Conservation (phyloP, 2,888 invertebrate species). For the Mimas tiliae region DNA sequence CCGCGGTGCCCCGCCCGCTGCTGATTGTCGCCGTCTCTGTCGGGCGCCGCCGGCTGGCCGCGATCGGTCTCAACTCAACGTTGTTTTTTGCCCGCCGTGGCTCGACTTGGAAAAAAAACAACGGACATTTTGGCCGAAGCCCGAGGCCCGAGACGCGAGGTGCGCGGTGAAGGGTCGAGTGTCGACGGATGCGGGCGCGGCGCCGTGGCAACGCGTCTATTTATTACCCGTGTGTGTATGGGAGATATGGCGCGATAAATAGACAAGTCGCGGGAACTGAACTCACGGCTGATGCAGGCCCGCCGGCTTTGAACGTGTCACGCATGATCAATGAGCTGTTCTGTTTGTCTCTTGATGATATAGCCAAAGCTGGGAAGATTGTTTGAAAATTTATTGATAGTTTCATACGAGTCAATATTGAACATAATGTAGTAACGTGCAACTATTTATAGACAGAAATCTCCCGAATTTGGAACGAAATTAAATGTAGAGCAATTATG, state of each 20-base stretch:
- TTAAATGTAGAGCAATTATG: no score
- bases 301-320: conserved; percentile 14
- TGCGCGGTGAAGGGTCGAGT: conserved; percentile 48
- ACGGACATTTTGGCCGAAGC: conserved; percentile 79
- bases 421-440: neutral
- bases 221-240: conserved; percentile 67
- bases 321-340: conserved; percentile 39
- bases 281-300: conserved; percentile 44
- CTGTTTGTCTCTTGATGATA: conserved; percentile 1
- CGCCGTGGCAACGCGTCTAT: conserved; percentile 64
- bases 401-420: neutral
- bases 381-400: neutral
- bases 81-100: conserved; percentile 70
- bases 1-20: conserved; percentile 70
- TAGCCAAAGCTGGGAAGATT: neutral
- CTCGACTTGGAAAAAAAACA: conserved; percentile 75
- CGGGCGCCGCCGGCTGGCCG: conserved; percentile 61
- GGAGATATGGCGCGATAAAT: conserved; percentile 79
- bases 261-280: conserved; percentile 67
- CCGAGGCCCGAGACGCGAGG: conserved; percentile 42
- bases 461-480: neutral
- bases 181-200: conserved; percentile 77
- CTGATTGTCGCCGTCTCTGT: conserved; percentile 54
- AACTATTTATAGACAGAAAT: neutral
- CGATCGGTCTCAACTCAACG: conserved; percentile 55